Conservation (phyloP, 2,113 vertebrate genomes). For the Gnathonemus echidnorhynchus region DNA sequence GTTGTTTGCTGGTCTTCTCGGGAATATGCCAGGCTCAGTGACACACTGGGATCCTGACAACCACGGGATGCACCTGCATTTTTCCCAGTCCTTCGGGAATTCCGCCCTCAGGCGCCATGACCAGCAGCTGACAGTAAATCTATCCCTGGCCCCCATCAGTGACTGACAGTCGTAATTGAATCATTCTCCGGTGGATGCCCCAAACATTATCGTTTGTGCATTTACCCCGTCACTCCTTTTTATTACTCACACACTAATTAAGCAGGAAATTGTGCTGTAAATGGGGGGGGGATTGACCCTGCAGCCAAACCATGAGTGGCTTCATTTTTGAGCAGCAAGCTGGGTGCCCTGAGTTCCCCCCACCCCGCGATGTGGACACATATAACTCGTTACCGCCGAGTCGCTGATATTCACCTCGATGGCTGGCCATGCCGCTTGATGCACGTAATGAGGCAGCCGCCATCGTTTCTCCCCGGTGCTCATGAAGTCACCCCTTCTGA, state of each 20-base stretch:
- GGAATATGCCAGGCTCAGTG: not conserved
- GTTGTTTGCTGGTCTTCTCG: not conserved
- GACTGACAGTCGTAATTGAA: constrained; percentile 4
- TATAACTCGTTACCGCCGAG: too few species aligned
- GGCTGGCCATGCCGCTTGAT: not conserved
- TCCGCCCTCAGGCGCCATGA: not conserved
- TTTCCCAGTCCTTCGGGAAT: not conserved
- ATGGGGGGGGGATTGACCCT: not conserved
- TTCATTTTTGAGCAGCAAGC: not conserved
- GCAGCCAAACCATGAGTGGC: not conserved
- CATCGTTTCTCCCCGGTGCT: not conserved
- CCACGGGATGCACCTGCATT: not conserved
- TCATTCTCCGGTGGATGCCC: not conserved
- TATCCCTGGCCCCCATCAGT: not conserved
- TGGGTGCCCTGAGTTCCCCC: not conserved
- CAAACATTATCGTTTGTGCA: not conserved
- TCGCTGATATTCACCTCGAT: not conserved
- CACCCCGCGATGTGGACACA: not conserved
- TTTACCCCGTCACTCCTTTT: not conserved
- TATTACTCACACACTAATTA: constrained; percentile 5
- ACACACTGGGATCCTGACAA: not conserved
- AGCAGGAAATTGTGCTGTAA: constrained; percentile 4
- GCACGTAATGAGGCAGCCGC: not conserved
- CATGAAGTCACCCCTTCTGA: not conserved
- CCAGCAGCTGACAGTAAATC: not conserved